Percentiles rank a stretch among this genome's conserved stretches.
Conservation (phyloP, 2,888 invertebrate species). For the Agrotis clavis region DNA sequence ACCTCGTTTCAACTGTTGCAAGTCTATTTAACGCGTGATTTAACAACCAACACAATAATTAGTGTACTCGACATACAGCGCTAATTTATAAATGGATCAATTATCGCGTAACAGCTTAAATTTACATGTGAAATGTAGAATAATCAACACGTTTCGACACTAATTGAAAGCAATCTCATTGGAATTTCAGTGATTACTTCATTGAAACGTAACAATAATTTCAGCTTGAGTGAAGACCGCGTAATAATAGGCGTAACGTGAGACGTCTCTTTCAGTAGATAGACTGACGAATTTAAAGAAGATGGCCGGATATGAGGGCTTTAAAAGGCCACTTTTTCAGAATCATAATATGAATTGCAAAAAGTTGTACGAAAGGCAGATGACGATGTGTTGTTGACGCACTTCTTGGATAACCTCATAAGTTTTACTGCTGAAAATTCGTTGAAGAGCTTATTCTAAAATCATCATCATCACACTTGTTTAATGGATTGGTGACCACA, state of each 20-base stretch:
- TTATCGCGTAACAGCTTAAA: constrained; percentile 33
- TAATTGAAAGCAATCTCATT: constrained; percentile 7
- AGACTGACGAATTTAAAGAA: not conserved
- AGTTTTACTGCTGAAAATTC: too few relatives aligned
- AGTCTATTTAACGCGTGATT: constrained; percentile 43
- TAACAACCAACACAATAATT: constrained; percentile 29
- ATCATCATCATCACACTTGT: not conserved
- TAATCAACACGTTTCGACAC: constrained; percentile 23
- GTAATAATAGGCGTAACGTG: not conserved
- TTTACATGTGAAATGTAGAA: constrained; percentile 41
- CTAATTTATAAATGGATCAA: constrained; percentile 40
- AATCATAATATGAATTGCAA: too few relatives aligned
- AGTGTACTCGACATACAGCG: constrained; percentile 6
- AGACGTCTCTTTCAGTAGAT: too few relatives aligned
- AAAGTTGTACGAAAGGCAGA: not conserved
- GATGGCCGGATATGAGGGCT: too few relatives aligned
- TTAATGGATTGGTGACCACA: not conserved
- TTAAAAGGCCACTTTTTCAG: too few relatives aligned
- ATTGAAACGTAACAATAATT: not conserved
- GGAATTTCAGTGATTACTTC: constrained; percentile 4
- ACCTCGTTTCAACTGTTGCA: constrained; percentile 10
- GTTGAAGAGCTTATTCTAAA: too few relatives aligned
- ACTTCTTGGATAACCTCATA: too few relatives aligned
- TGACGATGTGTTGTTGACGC: not conserved
- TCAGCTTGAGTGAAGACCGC: not conserved